These are phyloP conservation scores for Gobionotothen gibberifrons DNA, from an alignment of 2,797 vertebrate genomes.

Conservation along the genomic window DNA sequence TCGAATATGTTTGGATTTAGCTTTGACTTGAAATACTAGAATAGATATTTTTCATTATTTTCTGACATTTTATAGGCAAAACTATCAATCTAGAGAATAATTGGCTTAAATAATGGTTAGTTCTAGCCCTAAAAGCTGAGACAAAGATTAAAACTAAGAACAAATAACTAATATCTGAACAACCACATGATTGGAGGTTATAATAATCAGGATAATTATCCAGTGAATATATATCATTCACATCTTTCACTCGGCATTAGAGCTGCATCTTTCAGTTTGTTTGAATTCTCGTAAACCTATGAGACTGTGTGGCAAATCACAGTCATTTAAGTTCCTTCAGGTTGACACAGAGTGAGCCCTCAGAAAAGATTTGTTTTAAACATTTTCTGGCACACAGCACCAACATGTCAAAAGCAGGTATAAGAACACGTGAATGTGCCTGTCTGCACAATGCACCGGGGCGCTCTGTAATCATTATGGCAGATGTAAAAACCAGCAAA, in stretches of 20 bases:
- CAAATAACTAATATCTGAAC: neutral
- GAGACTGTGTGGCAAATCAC: slow-evolving; percentile 9
- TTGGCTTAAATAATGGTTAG: no score
- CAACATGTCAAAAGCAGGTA: slow-evolving; percentile 46
- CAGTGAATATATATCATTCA: neutral
- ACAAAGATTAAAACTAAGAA: neutral
- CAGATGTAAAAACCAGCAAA: slow-evolving; percentile 58
- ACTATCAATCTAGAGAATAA: no score
- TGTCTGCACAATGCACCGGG: slow-evolving; percentile 39
- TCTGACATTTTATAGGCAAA: no score
- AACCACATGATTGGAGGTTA: neutral
- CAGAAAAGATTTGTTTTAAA: slow-evolving; percentile 3
- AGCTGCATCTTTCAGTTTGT: neutral
- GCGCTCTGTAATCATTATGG: slow-evolving; percentile 60
- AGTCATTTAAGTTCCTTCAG: slow-evolving; percentile 1
- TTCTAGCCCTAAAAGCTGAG: no score
- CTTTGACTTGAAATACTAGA: no score
- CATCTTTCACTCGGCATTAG: neutral
- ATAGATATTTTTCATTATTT: no score
- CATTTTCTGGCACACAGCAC: slow-evolving; percentile 22
- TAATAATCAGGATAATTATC: neutral
- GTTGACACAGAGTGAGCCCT: slow-evolving; percentile 4
- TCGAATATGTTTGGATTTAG: no score
- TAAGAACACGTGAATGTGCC: slow-evolving; percentile 24
- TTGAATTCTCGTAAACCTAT: neutral